phyloP scores from a whole-genome alignment of 2,113 vertebrate species.

The Dascyllus trimaculatus region DNA sequence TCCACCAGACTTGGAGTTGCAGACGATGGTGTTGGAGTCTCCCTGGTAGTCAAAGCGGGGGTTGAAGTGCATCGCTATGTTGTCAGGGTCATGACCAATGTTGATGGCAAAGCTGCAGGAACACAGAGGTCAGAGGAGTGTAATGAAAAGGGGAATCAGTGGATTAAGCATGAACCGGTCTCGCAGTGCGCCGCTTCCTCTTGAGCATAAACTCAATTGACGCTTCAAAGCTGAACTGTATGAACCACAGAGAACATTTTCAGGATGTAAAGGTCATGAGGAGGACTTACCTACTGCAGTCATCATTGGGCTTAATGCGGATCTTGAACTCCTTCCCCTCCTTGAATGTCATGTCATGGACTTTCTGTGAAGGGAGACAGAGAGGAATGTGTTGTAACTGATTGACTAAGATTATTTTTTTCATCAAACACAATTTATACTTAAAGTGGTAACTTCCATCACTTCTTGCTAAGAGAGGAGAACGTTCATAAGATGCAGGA shows the following conservation, averaged over 20 bases:
- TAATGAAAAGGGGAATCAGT: neutral
- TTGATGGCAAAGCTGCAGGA: slow-evolving; percentile 79
- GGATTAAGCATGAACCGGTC: neutral
- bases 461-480: too few species aligned
- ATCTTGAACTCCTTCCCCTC: slow-evolving; percentile 82
- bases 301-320: slow-evolving; percentile 61
- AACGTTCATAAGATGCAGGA: too few species aligned
- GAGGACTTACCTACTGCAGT: slow-evolving; percentile 50
- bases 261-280: neutral
- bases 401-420: too few species aligned
- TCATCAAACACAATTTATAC: neutral
- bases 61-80: slow-evolving; percentile 84
- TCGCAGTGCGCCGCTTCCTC: neutral
- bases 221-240: neutral
- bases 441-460: too few species aligned
- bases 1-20: slow-evolving; percentile 76
- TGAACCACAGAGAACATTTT: neutral
- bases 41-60: slow-evolving; percentile 65
- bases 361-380: slow-evolving; percentile 56
- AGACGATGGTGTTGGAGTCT: slow-evolving; percentile 67
- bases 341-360: slow-evolving; percentile 81
- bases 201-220: neutral
- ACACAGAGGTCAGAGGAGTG: neutral
- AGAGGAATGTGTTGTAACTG: neutral
- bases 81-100: slow-evolving; percentile 76